Percentiles rank a stretch among this genome's conserved stretches.
phyloP scores from a whole-genome alignment of 2,113 vertebrate genomes.

The Xiphophorus couchianus region DNA sequence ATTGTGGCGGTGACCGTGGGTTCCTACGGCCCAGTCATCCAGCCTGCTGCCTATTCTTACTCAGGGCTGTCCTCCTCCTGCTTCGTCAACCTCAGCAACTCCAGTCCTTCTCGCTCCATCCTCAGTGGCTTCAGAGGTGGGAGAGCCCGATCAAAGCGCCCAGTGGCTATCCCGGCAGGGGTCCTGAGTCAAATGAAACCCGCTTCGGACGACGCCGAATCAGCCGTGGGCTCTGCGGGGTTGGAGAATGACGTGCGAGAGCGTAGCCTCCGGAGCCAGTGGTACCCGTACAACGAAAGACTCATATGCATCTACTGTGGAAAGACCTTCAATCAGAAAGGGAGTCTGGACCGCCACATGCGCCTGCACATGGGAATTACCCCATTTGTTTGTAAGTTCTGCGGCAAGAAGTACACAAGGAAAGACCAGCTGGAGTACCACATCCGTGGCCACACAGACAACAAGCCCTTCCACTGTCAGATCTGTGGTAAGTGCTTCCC shows the following conservation, averaged over 20 bases:
- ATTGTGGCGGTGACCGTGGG: constrained; percentile 94
- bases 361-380: constrained; percentile 99
- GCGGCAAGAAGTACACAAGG: constrained; percentile 98
- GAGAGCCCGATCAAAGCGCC: constrained; percentile 88
- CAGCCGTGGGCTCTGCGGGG: constrained; percentile 72
- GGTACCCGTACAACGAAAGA: constrained; percentile 95
- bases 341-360: constrained; percentile 98
- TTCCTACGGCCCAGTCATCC: constrained; percentile 91
- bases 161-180: constrained; percentile 71
- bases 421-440: constrained; percentile 99
- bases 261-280: constrained; percentile 89
- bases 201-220: constrained; percentile 67
- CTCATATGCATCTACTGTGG: constrained; percentile 98
- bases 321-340: constrained; percentile 99
- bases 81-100: constrained; percentile 89
- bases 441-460: constrained; percentile 98
- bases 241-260: constrained; percentile 89
- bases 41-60: constrained; percentile 87
- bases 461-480: constrained; percentile 98
- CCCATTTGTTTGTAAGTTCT: constrained; percentile 98
- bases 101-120: constrained; percentile 92
- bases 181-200: constrained; percentile 69
- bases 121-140: constrained; percentile 92
- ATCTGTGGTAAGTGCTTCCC: constrained; percentile 99
- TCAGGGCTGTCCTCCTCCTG: constrained; percentile 83